Evolutionary conservation across 2,888 invertebrate species (phyloP).

Genomic region (Rutpela maculata): DNA sequence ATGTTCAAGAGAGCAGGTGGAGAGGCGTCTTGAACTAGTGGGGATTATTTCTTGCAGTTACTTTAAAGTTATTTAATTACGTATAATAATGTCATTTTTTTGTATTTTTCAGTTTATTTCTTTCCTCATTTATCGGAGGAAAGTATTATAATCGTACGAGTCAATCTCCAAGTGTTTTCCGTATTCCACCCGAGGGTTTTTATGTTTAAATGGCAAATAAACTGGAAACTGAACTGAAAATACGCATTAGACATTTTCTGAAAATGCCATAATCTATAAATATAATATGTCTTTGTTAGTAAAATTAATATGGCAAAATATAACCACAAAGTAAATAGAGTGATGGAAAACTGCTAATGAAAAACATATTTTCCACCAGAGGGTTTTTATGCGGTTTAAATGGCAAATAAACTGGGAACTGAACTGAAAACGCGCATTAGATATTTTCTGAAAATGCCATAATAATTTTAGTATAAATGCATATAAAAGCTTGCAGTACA

Average conservation of each 20-base stretch:
- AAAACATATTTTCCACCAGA: background rate
- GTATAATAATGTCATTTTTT: too few species aligned
- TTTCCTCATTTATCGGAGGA: too few species aligned
- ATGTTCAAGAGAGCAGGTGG: too few species aligned
- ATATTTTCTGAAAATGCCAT: constrained; percentile 28
- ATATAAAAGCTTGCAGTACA: constrained; percentile 32
- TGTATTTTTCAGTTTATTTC: too few species aligned
- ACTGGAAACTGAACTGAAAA: constrained; percentile 23
- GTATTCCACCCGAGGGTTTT: background rate
- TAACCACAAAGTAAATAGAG: background rate
- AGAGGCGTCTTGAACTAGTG: too few species aligned
- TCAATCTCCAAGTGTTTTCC: too few species aligned
- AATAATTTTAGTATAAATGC: constrained; percentile 28
- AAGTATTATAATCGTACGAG: too few species aligned
- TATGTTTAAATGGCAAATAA: constrained; percentile 8
- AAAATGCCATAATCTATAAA: constrained; percentile 27
- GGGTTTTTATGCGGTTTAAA: constrained; percentile 5
- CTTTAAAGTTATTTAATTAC: too few species aligned
- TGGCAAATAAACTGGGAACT: constrained; percentile 10
- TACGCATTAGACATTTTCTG: constrained; percentile 16
- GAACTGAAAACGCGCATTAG: constrained; percentile 17
- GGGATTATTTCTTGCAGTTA: too few species aligned
- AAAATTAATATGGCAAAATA: background rate
- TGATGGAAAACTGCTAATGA: background rate
- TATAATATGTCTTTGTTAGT: background rate